Percentiles rank a stretch among this genome's conserved stretches.
Conservation (phyloP, 2,113 vertebrate species). For the Trachemys scripta region DNA sequence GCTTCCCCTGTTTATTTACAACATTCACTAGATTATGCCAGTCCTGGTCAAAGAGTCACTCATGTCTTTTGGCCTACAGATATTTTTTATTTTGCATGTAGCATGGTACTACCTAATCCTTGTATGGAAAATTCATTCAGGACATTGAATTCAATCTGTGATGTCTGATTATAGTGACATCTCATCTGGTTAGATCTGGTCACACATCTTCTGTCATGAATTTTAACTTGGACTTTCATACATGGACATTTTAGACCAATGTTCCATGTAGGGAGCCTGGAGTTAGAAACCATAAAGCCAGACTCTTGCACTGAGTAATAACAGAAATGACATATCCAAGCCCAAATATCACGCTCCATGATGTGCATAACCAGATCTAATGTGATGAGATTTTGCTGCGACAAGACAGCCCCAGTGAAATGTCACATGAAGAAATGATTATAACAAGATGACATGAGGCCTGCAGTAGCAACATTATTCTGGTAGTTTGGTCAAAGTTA, state of each 20-base stretch:
- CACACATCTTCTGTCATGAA: not conserved
- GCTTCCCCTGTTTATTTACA: not conserved
- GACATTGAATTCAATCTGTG: not conserved
- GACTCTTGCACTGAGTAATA: not conserved
- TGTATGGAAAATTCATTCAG: not conserved
- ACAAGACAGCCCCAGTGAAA: not conserved
- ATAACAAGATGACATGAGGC: not conserved
- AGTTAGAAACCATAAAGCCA: not conserved
- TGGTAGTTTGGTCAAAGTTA: not conserved
- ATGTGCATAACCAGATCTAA: not conserved
- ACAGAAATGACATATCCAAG: not conserved
- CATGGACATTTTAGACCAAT: accelerated
- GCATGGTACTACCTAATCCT: not conserved
- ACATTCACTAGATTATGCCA: not conserved
- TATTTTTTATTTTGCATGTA: not conserved
- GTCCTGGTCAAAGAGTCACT: not conserved
- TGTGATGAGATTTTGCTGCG: not conserved
- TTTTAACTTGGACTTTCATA: slow-evolving; percentile 13
- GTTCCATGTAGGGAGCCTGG: not conserved
- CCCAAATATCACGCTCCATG: not conserved
- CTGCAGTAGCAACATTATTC: not conserved
- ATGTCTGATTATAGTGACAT: not conserved
- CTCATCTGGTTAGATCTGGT: not conserved
- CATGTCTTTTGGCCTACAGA: not conserved
- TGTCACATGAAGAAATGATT: not conserved